A percentile compares a stretch with the other conserved stretches of the same genome.
Evolutionary conservation across 1,140 invertebrate species (phyloP).

Genomic region (Sinonovacula constricta): DNA sequence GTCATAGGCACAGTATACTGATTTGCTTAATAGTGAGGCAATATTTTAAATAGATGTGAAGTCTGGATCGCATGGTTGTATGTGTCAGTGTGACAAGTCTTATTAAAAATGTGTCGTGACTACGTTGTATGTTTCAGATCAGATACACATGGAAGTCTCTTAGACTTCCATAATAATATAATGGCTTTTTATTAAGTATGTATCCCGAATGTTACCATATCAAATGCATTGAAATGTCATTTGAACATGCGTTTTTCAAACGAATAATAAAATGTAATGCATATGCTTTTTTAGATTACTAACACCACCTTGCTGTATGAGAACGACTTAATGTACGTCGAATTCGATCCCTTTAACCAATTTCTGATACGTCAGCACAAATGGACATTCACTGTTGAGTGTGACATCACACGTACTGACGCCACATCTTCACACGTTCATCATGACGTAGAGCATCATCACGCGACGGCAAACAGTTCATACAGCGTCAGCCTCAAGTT

Average conservation of each 20-base stretch:
- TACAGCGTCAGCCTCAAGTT: neutral
- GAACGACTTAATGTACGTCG: slow-evolving; percentile 13
- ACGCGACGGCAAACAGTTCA: neutral
- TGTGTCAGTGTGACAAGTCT: too few species aligned
- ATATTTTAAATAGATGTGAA: too few species aligned
- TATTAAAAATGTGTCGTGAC: too few species aligned
- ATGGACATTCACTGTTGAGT: slow-evolving; percentile 21
- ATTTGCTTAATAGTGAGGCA: too few species aligned
- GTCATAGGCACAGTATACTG: too few species aligned
- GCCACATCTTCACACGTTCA: slow-evolving; percentile 20
- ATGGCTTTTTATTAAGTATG: neutral
- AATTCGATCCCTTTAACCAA: neutral
- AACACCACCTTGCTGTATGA: neutral
- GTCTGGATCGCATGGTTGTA: too few species aligned
- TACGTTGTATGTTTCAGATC: neutral
- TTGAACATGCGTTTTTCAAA: neutral
- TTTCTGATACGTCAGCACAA: slow-evolving; percentile 11
- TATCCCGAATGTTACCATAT: neutral
- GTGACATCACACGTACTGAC: slow-evolving; percentile 9
- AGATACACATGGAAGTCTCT: neutral
- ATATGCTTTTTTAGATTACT: neutral
- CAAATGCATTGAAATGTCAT: neutral
- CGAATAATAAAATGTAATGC: neutral
- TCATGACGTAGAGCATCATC: neutral
- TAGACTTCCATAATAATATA: neutral